These are phyloP conservation scores for Netelia virgata DNA, from an alignment of 2,888 invertebrate species.

Conservation along the genomic window DNA sequence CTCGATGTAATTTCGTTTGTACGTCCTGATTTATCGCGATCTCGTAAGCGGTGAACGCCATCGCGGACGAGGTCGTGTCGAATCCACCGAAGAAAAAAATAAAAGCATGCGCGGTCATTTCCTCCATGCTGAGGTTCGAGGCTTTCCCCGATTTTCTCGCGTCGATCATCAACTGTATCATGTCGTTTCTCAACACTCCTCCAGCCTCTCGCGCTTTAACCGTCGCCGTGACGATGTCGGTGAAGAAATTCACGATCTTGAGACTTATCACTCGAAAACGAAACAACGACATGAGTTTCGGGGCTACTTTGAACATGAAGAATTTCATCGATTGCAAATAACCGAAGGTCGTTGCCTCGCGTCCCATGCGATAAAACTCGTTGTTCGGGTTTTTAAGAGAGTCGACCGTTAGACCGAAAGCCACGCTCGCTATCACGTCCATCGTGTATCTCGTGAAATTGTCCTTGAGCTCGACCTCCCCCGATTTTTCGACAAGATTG, in stretches of 20 bases:
- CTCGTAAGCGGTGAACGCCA: slow-evolving; percentile 72
- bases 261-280: slow-evolving; percentile 49
- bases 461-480: slow-evolving; percentile 85
- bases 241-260: slow-evolving; percentile 64
- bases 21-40: slow-evolving; percentile 70
- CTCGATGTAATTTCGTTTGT: slow-evolving; percentile 72
- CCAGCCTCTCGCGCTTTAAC: slow-evolving; percentile 64
- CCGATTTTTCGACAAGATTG: slow-evolving; percentile 70
- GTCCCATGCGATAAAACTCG: slow-evolving; percentile 85
- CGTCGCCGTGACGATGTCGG: slow-evolving; percentile 58
- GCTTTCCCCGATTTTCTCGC: slow-evolving; percentile 53
- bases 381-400: slow-evolving; percentile 86
- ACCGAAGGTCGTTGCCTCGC: slow-evolving; percentile 67
- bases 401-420: slow-evolving; percentile 87
- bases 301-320: slow-evolving; percentile 51
- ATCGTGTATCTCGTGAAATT: slow-evolving; percentile 86
- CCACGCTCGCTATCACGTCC: slow-evolving; percentile 87
- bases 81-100: slow-evolving; percentile 76
- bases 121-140: slow-evolving; percentile 71
- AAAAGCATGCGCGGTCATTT: slow-evolving; percentile 85
- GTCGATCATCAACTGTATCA: slow-evolving; percentile 71
- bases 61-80: slow-evolving; percentile 71
- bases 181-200: slow-evolving; percentile 75
- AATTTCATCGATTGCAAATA: slow-evolving; percentile 56
- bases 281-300: slow-evolving; percentile 47